phyloP scores from a whole-genome alignment of 1,140 invertebrate genomes.

The Brachionus asplanchnoidis region DNA sequence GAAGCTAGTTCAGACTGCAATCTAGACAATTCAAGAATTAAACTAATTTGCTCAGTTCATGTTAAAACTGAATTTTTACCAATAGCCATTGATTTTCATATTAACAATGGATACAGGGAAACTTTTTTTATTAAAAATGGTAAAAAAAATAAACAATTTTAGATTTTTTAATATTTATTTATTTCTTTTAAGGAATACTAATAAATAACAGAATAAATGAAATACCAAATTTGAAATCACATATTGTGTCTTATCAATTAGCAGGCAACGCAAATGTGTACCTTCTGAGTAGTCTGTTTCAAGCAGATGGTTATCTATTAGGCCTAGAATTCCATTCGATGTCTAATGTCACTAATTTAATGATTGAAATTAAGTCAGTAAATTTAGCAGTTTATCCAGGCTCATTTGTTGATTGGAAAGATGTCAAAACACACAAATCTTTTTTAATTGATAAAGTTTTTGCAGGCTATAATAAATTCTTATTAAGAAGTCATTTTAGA shows the following conservation, averaged over 20 bases:
- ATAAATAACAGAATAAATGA: neutral
- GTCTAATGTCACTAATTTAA: neutral
- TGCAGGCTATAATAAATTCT: neutral
- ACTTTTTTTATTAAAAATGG: neutral
- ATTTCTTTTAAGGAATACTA: neutral
- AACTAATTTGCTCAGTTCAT: neutral
- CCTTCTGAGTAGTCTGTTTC: neutral
- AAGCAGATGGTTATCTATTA: neutral
- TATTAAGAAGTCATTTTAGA: neutral
- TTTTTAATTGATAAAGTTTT: neutral
- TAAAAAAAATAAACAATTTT: neutral
- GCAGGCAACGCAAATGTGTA: neutral
- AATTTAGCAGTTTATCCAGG: neutral
- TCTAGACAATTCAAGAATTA: neutral
- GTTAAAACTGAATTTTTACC: neutral
- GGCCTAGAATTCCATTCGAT: neutral
- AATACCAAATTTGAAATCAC: neutral
- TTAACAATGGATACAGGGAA: neutral
- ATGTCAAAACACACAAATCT: neutral
- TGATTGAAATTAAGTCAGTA: neutral
- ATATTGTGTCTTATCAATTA: neutral
- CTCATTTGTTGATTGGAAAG: neutral
- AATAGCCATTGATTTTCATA: neutral
- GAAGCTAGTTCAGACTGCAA: neutral
- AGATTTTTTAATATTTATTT: neutral